Evolutionary conservation across 2,888 invertebrate species (phyloP).

Genomic region (Sminthurinus aureus): DNA sequence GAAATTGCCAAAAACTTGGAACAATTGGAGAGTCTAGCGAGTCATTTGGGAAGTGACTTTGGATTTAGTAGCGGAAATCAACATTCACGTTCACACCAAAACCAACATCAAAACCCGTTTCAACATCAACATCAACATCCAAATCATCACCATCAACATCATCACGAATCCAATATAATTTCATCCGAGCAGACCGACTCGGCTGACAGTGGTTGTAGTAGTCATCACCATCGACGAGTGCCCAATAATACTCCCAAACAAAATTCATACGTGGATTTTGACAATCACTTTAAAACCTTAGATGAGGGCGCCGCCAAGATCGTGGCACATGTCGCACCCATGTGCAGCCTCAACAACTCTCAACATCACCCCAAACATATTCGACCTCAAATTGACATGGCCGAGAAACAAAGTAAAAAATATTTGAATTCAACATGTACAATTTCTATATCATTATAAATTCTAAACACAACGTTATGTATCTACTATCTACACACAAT

Average conservation of each 20-base stretch:
- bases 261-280: constrained; percentile 55
- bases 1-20: constrained; percentile 57
- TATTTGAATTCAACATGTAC: too few species aligned
- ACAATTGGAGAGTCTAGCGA: constrained; percentile 51
- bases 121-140: neutral
- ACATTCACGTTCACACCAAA: neutral
- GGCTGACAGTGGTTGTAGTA: constrained; percentile 6
- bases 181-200: neutral
- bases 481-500: too few species aligned
- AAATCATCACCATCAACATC: neutral
- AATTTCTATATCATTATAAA: too few species aligned
- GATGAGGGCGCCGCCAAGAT: constrained; percentile 51
- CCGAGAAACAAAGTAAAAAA: constrained; percentile 56
- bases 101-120: neutral
- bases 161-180: constrained; percentile 15
- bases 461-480: too few species aligned
- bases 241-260: constrained; percentile 57
- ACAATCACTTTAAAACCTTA: constrained; percentile 51
- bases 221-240: constrained; percentile 40
- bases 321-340: constrained; percentile 54
- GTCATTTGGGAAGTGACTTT: constrained; percentile 31
- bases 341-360: constrained; percentile 42
- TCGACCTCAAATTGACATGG: constrained; percentile 50
- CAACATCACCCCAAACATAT: constrained; percentile 37
- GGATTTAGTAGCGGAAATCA: neutral